Base-by-base conservation (phyloP, 2,113 vertebrate species). In the Varanus komodoensis region DNA sequence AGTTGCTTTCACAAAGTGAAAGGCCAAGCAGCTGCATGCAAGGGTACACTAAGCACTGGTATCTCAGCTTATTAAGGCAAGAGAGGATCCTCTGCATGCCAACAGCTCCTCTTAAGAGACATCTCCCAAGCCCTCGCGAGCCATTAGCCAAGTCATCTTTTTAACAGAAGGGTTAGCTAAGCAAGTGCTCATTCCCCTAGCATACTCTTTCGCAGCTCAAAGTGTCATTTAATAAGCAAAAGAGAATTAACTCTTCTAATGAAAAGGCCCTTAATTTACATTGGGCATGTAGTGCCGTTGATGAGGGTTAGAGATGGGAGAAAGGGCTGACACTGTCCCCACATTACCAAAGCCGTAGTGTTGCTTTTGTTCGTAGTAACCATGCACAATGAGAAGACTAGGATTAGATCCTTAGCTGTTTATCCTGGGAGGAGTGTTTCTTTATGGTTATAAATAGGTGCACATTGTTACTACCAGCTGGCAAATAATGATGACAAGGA, bases 381-480 rank as follows among this genome's bases (percentile, higher is more conserved):
- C 8, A 23, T 84, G 52, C 19, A 48, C 64, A 6, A 89, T 34
- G 2, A 1, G 86, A 64, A 32, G 1, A 0, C 48, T 81, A 77
- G 79, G 64, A 6, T 64, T 48, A 82, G 50, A n/a, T 86, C 50
- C 64, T 93, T 73, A 84, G 64, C 14, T 0, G 21, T 92, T 69
- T 61, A 48, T 21, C 88, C 85, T 79, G 44, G 90, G 82, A 86
- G 9, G 48, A 90, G 64, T n/a, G 14, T 61, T 92, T 87, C 89
- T 61, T 81, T 82, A 85, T 17, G 71, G 6, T 1, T 27, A 3
- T 34, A 85, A 89, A 67, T 91, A 73, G 44, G 29, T 50, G 9
- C 71, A 82, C 82, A 77, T 0, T 61, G 29, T 77, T 84, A 84
- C 0, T 1, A 52, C 92, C 92, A 95, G 92, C 91, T 96, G 94